Conservation (phyloP, 2,113 vertebrate species). For the Panthera tigris region DNA sequence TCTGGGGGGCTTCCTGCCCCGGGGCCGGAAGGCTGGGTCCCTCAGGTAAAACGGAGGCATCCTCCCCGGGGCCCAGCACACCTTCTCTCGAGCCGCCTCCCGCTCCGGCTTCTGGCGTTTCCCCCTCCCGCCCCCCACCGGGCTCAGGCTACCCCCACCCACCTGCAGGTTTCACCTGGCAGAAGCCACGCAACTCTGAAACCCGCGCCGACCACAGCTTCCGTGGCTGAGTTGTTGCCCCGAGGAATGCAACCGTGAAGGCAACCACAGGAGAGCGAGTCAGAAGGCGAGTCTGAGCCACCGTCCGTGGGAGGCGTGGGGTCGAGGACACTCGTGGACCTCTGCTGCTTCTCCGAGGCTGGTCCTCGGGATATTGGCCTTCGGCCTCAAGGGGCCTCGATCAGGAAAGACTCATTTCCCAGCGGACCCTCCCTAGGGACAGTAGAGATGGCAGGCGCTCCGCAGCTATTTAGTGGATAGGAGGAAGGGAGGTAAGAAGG, state of each 20-base stretch:
- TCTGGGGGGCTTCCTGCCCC: not conserved
- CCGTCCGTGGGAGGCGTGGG: fast-evolving
- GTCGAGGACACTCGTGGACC: fast-evolving
- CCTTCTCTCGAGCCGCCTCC: not conserved
- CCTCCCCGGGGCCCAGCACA: not conserved
- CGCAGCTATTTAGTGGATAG: not conserved
- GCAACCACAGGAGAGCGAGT: not conserved
- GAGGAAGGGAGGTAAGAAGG: not conserved
- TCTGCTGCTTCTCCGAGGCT: not conserved
- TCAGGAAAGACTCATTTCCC: not conserved
- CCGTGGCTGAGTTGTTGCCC: not conserved
- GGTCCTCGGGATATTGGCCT: not conserved
- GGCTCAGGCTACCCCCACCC: not conserved
- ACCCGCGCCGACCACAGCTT: no score
- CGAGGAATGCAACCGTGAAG: fast-evolving
- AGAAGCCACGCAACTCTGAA: not conserved
- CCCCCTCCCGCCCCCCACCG: fast-evolving
- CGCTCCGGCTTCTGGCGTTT: not conserved
- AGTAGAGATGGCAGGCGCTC: not conserved
- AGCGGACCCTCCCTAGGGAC: not conserved
- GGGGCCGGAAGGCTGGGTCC: not conserved
- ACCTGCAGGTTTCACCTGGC: not conserved
- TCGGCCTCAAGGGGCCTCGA: not conserved
- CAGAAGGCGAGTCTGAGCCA: not conserved
- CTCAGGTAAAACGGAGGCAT: not conserved